Evolutionary conservation across 2,888 invertebrate species (phyloP).

Genomic region (Tetheella fluctuosa): DNA sequence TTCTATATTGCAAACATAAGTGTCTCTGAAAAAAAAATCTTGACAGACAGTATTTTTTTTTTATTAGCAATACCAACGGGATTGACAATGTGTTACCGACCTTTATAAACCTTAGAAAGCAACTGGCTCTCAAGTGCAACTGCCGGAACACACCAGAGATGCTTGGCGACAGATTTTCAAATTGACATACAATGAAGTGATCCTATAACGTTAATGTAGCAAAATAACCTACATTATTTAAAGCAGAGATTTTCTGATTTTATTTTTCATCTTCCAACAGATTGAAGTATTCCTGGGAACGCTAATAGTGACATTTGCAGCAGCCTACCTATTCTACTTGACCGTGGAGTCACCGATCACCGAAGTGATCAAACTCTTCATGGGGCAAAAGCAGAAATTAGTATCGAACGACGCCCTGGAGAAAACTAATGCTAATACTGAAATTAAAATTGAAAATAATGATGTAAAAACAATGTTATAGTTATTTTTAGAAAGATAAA

Average conservation of each 20-base stretch:
- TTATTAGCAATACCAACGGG: too few relatives aligned
- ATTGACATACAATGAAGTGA: too few relatives aligned
- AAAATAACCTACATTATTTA: too few relatives aligned
- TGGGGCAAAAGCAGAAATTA: background rate
- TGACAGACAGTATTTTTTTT: too few relatives aligned
- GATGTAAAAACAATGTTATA: background rate
- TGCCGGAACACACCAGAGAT: too few relatives aligned
- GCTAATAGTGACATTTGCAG: background rate
- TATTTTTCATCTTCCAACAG: background rate
- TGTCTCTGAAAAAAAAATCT: too few relatives aligned
- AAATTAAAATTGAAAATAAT: background rate
- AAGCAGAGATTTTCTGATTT: background rate
- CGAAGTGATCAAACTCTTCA: background rate
- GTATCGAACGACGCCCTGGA: background rate
- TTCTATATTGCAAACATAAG: too few relatives aligned
- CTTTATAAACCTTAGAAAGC: too few relatives aligned
- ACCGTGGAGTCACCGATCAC: background rate
- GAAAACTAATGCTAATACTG: background rate
- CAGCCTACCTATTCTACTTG: constrained; percentile 1
- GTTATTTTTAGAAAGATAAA: background rate
- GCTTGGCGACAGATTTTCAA: too few relatives aligned
- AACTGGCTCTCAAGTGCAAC: too few relatives aligned
- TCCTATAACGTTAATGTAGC: too few relatives aligned
- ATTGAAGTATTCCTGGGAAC: background rate
- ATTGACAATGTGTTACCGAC: too few relatives aligned